phyloP scores from a whole-genome alignment of 2,888 invertebrate species.

The Rhodophaea formosa region DNA sequence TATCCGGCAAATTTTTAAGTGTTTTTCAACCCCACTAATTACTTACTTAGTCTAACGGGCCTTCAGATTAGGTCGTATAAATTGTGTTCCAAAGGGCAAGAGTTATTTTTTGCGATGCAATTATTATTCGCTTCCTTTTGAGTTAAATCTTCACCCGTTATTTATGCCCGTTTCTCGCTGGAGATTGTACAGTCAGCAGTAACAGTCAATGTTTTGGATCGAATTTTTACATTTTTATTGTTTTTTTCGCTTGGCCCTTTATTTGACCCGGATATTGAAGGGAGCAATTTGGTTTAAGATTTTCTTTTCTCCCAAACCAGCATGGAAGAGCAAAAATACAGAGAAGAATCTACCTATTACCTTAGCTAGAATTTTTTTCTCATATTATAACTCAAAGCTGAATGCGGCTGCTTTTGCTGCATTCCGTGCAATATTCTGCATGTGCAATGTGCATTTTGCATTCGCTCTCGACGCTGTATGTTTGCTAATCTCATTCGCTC shows the following conservation, averaged over 20 bases:
- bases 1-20: conserved; percentile 55
- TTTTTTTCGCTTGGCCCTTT: neutral
- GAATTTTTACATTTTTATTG: neutral
- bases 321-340: too few species aligned
- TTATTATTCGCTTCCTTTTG: conserved; percentile 31
- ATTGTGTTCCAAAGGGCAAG: conserved; percentile 30
- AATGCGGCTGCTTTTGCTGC: too few species aligned
- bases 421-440: too few species aligned
- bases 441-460: too few species aligned
- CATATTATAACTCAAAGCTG: too few species aligned
- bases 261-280: neutral
- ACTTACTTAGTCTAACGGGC: conserved; percentile 52
- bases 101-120: conserved; percentile 24
- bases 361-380: too few species aligned
- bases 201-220: conserved; percentile 1
- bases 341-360: too few species aligned
- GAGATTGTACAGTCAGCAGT: too few species aligned
- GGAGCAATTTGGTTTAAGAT: too few species aligned
- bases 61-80: conserved; percentile 49
- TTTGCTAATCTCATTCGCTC: too few species aligned
- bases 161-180: conserved; percentile 1
- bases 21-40: conserved; percentile 65
- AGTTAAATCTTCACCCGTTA: conserved; percentile 20
- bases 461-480: too few species aligned
- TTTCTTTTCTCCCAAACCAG: too few species aligned